These are phyloP conservation scores for Thermophis baileyi DNA, from an alignment of 2,113 vertebrate species.

Conservation along the genomic window DNA sequence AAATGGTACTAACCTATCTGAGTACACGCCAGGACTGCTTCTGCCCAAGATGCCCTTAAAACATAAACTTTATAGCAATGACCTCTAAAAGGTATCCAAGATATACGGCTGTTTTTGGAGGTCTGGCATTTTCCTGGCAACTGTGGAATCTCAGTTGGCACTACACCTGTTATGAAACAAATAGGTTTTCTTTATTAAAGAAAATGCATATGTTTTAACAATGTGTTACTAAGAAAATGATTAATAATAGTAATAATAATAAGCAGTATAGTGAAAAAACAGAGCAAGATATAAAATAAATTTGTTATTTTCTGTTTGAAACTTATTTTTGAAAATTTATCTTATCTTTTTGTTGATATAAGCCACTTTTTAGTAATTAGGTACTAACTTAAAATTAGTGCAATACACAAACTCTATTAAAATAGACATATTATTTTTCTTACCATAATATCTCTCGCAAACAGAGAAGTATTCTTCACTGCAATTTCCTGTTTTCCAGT, in stretches of 20 bases:
- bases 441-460: conserved; percentile 82
- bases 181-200: not conserved
- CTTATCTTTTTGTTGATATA: not conserved
- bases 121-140: conserved; percentile 86
- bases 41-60: conserved; percentile 75
- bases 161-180: conserved; percentile 60
- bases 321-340: not conserved
- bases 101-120: conserved; percentile 35
- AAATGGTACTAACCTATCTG: conserved; percentile 74
- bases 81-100: conserved; percentile 87
- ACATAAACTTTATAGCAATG: conserved; percentile 83
- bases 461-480: conserved; percentile 71
- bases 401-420: not conserved
- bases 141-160: conserved; percentile 83
- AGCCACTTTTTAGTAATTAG: not conserved
- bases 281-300: not conserved
- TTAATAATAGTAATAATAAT: not conserved
- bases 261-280: not conserved
- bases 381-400: not conserved
- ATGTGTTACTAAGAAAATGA: not conserved
- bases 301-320: not conserved
- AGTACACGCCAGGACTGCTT: conserved; percentile 81
- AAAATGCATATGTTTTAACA: not conserved
- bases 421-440: conserved; percentile 21
- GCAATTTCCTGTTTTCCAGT: conserved; percentile 82